Conservation (phyloP, 2,888 invertebrate genomes). For the Glaucopsyche alexis region DNA sequence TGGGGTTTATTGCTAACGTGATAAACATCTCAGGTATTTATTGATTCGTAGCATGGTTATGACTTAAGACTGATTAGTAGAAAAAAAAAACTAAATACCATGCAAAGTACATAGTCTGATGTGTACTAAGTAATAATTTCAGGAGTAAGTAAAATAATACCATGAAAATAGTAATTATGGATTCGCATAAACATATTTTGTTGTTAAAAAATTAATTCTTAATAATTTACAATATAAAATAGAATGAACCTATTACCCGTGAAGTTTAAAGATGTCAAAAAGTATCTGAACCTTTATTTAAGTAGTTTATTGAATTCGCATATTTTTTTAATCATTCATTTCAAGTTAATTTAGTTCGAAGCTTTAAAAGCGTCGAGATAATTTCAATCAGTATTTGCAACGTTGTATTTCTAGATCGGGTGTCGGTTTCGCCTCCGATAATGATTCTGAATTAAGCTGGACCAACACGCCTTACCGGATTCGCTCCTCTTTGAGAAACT, state of each 20-base stretch:
- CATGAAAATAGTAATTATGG: no score
- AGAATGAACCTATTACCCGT: no score
- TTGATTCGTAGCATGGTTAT: not conserved
- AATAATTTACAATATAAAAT: no score
- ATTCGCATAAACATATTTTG: no score
- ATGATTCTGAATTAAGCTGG: slow-evolving; percentile 22
- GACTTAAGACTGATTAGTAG: not conserved
- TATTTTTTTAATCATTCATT: no score
- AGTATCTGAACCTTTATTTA: no score
- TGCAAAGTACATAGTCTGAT: no score
- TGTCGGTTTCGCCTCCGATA: slow-evolving; percentile 3
- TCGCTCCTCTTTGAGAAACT: not conserved
- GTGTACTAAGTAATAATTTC: no score
- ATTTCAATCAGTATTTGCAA: not conserved
- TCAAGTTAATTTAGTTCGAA: not conserved
- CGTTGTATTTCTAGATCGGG: slow-evolving; percentile 9
- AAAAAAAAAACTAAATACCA: not conserved
- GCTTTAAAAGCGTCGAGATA: not conserved
- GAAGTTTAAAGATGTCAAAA: no score
- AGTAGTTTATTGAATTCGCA: no score
- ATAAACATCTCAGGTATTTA: slow-evolving; percentile 10
- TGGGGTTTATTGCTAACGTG: not conserved
- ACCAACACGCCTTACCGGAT: not conserved
- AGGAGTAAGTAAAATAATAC: no score
- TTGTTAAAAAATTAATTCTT: no score